Evolutionary conservation across 2,888 invertebrate genomes (phyloP).

Genomic region (Caenorhabditis drosophilae): DNA sequence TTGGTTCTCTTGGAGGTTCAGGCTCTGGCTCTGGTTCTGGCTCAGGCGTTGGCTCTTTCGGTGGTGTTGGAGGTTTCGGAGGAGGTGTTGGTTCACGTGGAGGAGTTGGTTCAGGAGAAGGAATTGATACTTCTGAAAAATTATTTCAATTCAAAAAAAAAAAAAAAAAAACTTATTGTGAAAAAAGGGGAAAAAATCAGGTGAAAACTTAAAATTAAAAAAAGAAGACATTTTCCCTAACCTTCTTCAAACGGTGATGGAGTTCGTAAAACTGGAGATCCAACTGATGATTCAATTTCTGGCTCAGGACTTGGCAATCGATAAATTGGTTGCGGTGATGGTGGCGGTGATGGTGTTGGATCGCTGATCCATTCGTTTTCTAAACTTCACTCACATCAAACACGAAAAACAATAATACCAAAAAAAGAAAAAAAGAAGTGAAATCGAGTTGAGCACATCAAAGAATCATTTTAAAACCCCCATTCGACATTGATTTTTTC

Average conservation of each 20-base stretch:
- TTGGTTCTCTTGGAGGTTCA: slow-evolving; percentile 30
- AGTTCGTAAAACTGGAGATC: slow-evolving; percentile 15
- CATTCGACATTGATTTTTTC: too few relatives aligned
- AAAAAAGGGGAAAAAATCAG: neutral
- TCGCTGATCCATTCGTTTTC: slow-evolving; percentile 55
- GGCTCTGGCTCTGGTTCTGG: slow-evolving; percentile 47
- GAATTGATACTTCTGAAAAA: slow-evolving; percentile 19
- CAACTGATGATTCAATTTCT: slow-evolving; percentile 15
- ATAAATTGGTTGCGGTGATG: slow-evolving; percentile 36
- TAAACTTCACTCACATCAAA: slow-evolving; percentile 22
- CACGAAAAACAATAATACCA: neutral
- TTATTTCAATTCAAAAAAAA: neutral
- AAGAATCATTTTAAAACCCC: neutral
- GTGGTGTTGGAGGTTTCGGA: slow-evolving; percentile 26
- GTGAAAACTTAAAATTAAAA: neutral
- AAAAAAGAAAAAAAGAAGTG: neutral
- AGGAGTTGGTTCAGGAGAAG: slow-evolving; percentile 34
- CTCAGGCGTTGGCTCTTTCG: slow-evolving; percentile 42
- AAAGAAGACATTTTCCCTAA: slow-evolving; percentile 9
- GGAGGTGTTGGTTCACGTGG: slow-evolving; percentile 34
- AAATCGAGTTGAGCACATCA: neutral
- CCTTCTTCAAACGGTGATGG: slow-evolving; percentile 24
- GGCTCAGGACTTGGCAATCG: slow-evolving; percentile 27
- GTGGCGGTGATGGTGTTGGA: slow-evolving; percentile 57
- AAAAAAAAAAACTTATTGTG: too few relatives aligned